Conservation (phyloP, 1,140 invertebrate species). For the Eumaeus atala region DNA sequence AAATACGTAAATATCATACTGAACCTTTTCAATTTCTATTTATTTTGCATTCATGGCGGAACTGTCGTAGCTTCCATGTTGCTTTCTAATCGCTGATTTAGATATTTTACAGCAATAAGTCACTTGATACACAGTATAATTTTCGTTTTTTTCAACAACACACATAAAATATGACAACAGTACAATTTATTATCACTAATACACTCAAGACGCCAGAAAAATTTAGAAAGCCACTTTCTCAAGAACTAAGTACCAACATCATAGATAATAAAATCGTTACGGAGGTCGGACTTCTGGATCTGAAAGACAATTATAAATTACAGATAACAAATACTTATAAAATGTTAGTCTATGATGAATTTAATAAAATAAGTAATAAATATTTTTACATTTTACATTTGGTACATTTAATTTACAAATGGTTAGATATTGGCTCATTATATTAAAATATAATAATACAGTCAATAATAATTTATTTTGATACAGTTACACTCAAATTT, state of each 20-base stretch:
- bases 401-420: too few species aligned
- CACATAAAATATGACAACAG: slow-evolving; percentile 12
- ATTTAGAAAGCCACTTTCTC: slow-evolving; percentile 69
- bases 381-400: too few species aligned
- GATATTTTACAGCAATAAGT: neutral
- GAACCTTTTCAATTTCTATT: slow-evolving; percentile 70
- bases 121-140: slow-evolving; percentile 12
- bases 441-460: too few species aligned
- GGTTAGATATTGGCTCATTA: too few species aligned
- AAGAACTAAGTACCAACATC: slow-evolving; percentile 32
- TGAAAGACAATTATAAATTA: neutral
- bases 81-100: slow-evolving; percentile 61
- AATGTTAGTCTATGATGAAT: slow-evolving; percentile 5
- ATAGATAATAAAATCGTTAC: slow-evolving; percentile 18
- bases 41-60: slow-evolving; percentile 75
- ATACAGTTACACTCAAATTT: too few species aligned
- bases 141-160: slow-evolving; percentile 12
- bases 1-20: slow-evolving; percentile 18
- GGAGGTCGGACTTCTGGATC: slow-evolving; percentile 1
- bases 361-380: too few species aligned
- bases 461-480: too few species aligned
- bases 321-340: slow-evolving; percentile 21
- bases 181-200: slow-evolving; percentile 28
- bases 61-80: slow-evolving; percentile 75
- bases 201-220: slow-evolving; percentile 37